Conservation (phyloP, 2,797 vertebrate species). For the Micrastur ruficollis region DNA sequence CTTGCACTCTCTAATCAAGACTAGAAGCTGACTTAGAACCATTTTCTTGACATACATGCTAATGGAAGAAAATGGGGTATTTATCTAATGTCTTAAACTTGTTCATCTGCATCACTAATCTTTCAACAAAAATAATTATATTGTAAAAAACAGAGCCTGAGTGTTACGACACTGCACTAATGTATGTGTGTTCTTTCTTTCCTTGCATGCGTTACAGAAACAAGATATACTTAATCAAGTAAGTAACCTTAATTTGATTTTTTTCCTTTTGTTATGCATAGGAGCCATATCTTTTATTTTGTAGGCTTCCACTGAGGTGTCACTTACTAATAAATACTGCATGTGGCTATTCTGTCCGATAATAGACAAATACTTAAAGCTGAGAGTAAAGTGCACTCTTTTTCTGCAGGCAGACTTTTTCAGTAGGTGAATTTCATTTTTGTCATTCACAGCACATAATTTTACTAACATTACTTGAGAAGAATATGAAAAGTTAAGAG, state of each 20-base stretch:
- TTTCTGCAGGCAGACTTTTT: neutral
- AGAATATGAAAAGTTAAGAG: neutral
- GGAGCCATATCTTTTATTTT: conserved; percentile 13
- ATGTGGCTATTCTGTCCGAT: neutral
- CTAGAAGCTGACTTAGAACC: neutral
- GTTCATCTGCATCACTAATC: conserved; percentile 13
- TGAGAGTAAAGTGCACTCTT: neutral
- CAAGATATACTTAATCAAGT: conserved; percentile 93
- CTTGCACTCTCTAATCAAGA: neutral
- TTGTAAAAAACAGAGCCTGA: conserved; percentile 23
- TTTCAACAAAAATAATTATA: conserved; percentile 10
- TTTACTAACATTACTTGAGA: neutral
- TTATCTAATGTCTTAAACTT: neutral
- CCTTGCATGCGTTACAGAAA: conserved; percentile 81
- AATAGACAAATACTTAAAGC: neutral
- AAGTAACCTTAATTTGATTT: conserved; percentile 71
- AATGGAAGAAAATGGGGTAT: neutral
- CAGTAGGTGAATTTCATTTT: neutral
- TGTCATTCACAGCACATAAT: neutral
- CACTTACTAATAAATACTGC: neutral
- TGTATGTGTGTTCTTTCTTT: conserved; percentile 63
- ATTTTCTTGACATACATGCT: neutral
- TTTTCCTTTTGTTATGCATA: conserved; percentile 4
- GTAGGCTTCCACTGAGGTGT: neutral
- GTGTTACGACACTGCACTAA: conserved; percentile 43